Base-by-base conservation (phyloP, 2,797 vertebrate species). In the Hipposideros larvatus region DNA sequence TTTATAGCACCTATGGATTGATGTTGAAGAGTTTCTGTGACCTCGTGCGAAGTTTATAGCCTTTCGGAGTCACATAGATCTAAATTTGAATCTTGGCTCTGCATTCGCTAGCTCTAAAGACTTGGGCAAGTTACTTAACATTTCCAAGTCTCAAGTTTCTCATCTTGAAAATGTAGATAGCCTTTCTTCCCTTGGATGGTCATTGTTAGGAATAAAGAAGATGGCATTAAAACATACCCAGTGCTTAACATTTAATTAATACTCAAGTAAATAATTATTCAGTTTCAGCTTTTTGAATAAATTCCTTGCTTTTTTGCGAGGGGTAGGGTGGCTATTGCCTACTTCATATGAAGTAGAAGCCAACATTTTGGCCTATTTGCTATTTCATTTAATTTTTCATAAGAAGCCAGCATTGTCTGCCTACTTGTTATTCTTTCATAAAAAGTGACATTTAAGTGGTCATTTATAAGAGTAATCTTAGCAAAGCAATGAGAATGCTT, bases 121-220 rank as follows among this genome's bases (percentile, higher is more conserved):
- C 19, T 90, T 70, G 22, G 31, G 43, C 59, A 87, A 65, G 77
- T 84, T 84, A 68, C 63, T 93, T 88, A 87, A 84, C 48, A 84
- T 74, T 51, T 73, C 41, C 41, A 66, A 63, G 37, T 82, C 77
- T 88, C 5, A 68, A 3, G 41, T 61, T 68, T 87, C 73, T 82
- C 15, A 68, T 57, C n/a, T 88, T 53, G 59, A 93, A 65, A 71
- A 57, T 13, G 11, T 43, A 24, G 21, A 53, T 94, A 24, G 75
- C 79, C 80, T 88, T 84, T 61, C 26, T 87, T 24, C 70, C 7
- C 1, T 83, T 61, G 43, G 71, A 22, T 63, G 31, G 46, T 83
- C n/a, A 34, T 68, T 90, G n/a, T 90, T 93, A 66, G 66, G 68
- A 95, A 66, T 85, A 88, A 88, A 92, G 78, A 55, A 83, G 68